Percentiles rank a stretch among this genome's conserved stretches.
Evolutionary conservation across 2,113 vertebrate genomes (phyloP).

Genomic region (Gasterosteus nipponicus): DNA sequence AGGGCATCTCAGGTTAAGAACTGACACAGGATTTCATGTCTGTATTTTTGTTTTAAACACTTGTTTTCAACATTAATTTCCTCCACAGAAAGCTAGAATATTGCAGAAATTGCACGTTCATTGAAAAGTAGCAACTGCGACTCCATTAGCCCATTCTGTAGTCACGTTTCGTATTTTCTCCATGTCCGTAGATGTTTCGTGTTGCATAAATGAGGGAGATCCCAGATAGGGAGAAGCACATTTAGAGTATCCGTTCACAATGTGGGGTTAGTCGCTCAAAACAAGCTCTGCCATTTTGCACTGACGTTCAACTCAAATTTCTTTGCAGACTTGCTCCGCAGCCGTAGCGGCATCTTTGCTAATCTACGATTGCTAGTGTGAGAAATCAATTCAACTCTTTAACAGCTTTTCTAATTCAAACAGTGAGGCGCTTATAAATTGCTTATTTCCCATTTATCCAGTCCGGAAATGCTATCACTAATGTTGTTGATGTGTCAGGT

Average conservation of each 20-base stretch:
- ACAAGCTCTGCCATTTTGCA: slow-evolving; percentile 7
- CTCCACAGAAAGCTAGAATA: not conserved
- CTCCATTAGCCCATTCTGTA: not conserved
- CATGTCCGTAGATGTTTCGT: slow-evolving; percentile 11
- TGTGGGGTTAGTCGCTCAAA: slow-evolving; percentile 31
- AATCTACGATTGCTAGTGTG: slow-evolving; percentile 32
- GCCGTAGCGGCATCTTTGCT: slow-evolving; percentile 27
- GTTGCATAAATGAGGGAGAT: slow-evolving; percentile 4
- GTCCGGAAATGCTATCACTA: slow-evolving; percentile 1
- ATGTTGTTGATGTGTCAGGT: slow-evolving; percentile 16
- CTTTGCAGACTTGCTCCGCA: slow-evolving; percentile 23
- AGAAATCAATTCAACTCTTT: slow-evolving; percentile 34
- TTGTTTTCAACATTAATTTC: slow-evolving; percentile 1
- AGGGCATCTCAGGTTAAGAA: slow-evolving; percentile 53
- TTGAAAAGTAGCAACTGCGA: not conserved
- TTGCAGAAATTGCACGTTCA: not conserved
- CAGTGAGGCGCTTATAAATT: slow-evolving; percentile 7
- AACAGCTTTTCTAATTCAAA: slow-evolving; percentile 27
- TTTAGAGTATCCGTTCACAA: slow-evolving; percentile 27
- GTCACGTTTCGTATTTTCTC: not conserved
- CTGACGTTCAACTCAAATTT: slow-evolving; percentile 33
- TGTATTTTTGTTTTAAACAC: slow-evolving; percentile 17
- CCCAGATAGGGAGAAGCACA: slow-evolving; percentile 16
- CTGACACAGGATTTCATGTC: slow-evolving; percentile 53
- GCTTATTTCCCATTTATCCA: slow-evolving; percentile 13